Base-by-base conservation (phyloP, 37 sponge, comb jelly and placozoan genomes). In the Lycopodina hypogea region DNA sequence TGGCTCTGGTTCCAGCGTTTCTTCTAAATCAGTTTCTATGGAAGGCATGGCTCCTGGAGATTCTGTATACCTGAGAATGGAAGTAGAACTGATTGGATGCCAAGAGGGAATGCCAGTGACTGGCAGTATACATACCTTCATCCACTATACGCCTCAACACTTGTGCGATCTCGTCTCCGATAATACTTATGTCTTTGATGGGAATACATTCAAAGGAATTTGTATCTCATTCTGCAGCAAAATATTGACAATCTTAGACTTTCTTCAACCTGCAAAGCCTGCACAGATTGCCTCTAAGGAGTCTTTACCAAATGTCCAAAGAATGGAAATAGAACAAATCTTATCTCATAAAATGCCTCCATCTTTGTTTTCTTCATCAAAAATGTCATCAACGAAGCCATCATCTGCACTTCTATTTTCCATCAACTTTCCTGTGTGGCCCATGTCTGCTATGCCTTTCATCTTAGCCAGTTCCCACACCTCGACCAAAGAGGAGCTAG, bases 1-100 rank as follows among this genome's bases (percentile, higher is more conserved):
- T 1, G 17, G 11, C 1, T 18, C 70, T n/a, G 42, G 42, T 7
- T 8, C 18, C 22, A 21, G 14, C n/a, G 17, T 4, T 21, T 14
- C 9, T n/a, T 70, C 70, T 23, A 42, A 70, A 41, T 40, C 45
- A 18, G 45, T 70, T 70, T 41, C 70, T 4, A 40, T 70, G 11
- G n/a, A 42, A 35, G 70, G 70, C 3, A 40, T 70, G 45, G 42
- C 3, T 70, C 70, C 70, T 42, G 45, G 70, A n/a, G 26, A 41
- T 40, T 39, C 45, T 42, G 45, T 70, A 24, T 35, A 8, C 15
- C 21, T 22, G 45, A 70, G 70, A 42, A 41, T 70, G 1, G n/a
- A 42, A 14, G 42, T 70, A 38, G 70, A 70, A 41, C 23, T 41
- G 18, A 3, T 7, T 36, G 22, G 26, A 41, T 12, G 48, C 48